Evolutionary conservation across 2,113 vertebrate genomes (phyloP), one percentile per base, ranked within the genome.

Genomic region (Clarias gariepinus): DNA sequence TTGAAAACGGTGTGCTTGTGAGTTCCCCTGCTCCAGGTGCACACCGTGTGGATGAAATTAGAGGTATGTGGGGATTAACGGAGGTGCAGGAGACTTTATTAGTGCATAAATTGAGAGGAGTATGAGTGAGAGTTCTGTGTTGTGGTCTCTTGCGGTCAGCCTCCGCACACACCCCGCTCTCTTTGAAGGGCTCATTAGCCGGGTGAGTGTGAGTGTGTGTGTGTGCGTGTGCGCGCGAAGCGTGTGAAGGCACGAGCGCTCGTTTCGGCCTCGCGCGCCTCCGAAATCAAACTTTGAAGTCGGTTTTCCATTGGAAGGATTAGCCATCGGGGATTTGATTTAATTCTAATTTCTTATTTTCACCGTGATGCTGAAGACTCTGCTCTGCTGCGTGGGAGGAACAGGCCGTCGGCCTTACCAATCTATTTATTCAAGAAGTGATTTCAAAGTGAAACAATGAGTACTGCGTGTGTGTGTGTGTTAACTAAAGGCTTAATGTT

Each of bases 261-360:
- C 8, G 86, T 92, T 90, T 91, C 92, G 90, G 92, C 92, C 89
- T 90, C 88, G 90, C 90, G 91, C 91, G 91, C 92, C 92, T 92
- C 93, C 94, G 93, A 96, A 96, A 95, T 94, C 94, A 93, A 92
- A 94, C 94, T 95, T 95, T 95, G 95, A 95, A 94, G 94, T 95
- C 89, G 86, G 91, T 92, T 94, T 93, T 94, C 90, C 93, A 93
- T 94, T 94, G 94, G 93, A 95, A 94, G 93, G 92, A 94, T 94
- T 93, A 94, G 92, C 91, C 94, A 92, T 91, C 88, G 87, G 93
- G 94, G 94, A 94, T 92, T 94, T 93, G 91, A 94, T 93, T 94
- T 93, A 94, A 94, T 93, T 90, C 92, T 90, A 87, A 87, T 89
- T 87, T 89, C 79, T 87, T 77, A 78, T 86, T 84, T 91, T 92